Percentiles rank a stretch among this genome's conserved stretches.
Evolutionary conservation across 2,888 invertebrate genomes (phyloP).

Genomic region (Noctua janthe): DNA sequence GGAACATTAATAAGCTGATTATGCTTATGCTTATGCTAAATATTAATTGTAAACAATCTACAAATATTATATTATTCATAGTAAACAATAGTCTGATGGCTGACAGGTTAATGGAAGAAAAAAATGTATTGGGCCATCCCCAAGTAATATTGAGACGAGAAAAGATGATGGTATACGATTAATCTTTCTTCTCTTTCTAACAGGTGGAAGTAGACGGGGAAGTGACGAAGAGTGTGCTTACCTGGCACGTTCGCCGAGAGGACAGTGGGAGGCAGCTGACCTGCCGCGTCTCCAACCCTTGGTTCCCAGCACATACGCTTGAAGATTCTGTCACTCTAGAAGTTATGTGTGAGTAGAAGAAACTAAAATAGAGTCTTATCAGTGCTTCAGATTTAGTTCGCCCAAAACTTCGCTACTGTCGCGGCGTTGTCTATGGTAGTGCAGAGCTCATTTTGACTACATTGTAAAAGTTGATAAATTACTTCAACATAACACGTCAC

Average conservation of each 20-base stretch:
- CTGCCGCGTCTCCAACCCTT: conserved; percentile 96
- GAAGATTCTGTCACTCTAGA: conserved; percentile 94
- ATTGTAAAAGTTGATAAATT: background rate
- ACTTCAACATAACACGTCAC: background rate
- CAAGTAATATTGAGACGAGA: background rate
- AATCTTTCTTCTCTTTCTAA: background rate
- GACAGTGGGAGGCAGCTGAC: conserved; percentile 96
- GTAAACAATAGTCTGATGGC: no score
- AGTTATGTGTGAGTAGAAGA: conserved; percentile 94
- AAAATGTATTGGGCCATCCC: background rate
- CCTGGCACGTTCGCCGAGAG: conserved; percentile 93
- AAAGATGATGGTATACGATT: no score
- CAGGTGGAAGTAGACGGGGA: conserved; percentile 92
- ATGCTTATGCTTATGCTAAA: no score
- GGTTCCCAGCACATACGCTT: conserved; percentile 95
- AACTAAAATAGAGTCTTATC: no score
- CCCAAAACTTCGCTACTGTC: background rate
- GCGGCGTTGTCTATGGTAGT: background rate
- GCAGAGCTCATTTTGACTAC: background rate
- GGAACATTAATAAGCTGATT: no score
- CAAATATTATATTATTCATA: no score
- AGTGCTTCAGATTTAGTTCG: background rate
- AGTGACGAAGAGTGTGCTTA: conserved; percentile 93
- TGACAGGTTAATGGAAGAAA: background rate
- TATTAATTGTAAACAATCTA: no score